These are phyloP conservation scores for Ornithoptera alexandrae DNA, from an alignment of 2,888 invertebrate genomes.

Conservation along the genomic window DNA sequence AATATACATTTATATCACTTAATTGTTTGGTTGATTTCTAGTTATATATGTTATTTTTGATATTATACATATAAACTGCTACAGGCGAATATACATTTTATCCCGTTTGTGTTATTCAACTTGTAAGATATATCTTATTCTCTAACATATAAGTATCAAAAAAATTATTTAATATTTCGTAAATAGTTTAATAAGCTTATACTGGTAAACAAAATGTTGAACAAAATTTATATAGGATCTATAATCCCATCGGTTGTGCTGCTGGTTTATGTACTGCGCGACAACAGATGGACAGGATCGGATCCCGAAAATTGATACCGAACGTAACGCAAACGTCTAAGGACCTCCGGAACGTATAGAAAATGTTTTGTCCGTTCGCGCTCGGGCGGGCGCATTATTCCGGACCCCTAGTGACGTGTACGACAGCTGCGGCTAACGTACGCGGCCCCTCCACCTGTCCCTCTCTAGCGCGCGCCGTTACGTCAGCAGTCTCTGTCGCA, in stretches of 20 bases:
- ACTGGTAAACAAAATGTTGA: background rate
- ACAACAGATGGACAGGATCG: slow-evolving; percentile 18
- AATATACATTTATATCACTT: too few relatives aligned
- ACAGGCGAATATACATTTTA: too few relatives aligned
- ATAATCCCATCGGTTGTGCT: background rate
- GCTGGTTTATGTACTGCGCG: background rate
- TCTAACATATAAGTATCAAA: too few relatives aligned
- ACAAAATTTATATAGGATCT: background rate
- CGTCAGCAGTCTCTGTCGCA: slow-evolving; percentile 47
- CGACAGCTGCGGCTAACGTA: slow-evolving; percentile 77
- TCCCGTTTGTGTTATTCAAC: too few relatives aligned
- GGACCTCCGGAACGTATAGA: slow-evolving; percentile 31
- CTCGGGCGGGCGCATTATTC: slow-evolving; percentile 60
- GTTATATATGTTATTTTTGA: too few relatives aligned
- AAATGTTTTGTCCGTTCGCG: slow-evolving; percentile 55
- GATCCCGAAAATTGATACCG: slow-evolving; percentile 15
- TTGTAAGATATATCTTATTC: too few relatives aligned
- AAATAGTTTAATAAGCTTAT: too few relatives aligned
- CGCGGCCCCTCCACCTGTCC: slow-evolving; percentile 50
- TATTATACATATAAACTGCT: too few relatives aligned
- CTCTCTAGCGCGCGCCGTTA: slow-evolving; percentile 46
- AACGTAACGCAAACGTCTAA: slow-evolving; percentile 9
- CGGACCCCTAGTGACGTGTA: slow-evolving; percentile 71
- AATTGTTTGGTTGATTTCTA: too few relatives aligned
- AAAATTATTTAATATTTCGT: too few relatives aligned